phyloP scores from a whole-genome alignment of 2,797 vertebrate species.

The Schizopygopsis pylzovi region DNA sequence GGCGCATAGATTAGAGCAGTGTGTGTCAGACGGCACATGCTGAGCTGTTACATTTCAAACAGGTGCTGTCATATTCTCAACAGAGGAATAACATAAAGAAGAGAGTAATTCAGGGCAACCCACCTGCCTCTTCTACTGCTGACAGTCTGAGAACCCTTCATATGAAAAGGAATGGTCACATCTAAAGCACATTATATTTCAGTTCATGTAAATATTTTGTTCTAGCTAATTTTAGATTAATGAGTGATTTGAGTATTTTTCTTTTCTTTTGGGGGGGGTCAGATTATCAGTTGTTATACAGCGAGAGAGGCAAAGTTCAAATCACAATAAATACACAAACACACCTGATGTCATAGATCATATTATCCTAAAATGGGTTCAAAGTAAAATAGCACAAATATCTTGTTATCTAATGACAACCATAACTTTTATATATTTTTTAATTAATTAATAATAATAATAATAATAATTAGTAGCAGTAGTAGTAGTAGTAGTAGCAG shows the following conservation, averaged over 20 bases:
- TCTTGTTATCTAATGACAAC: background rate
- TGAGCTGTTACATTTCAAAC: constrained; percentile 45
- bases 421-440: background rate
- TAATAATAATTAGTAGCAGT: background rate
- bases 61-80: constrained; percentile 40
- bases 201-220: background rate
- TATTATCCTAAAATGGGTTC: background rate
- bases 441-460: background rate
- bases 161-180: constrained; percentile 14
- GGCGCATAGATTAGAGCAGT: constrained; percentile 32
- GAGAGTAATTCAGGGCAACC: constrained; percentile 21
- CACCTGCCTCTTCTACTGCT: constrained; percentile 22
- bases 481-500: background rate
- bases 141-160: background rate
- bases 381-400: background rate
- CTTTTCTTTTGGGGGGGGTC: background rate
- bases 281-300: background rate
- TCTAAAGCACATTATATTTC: constrained; percentile 26
- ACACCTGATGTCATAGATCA: background rate
- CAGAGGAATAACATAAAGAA: constrained; percentile 27
- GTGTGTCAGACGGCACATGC: constrained; percentile 29
- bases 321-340: background rate
- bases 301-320: background rate
- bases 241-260: background rate
- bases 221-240: background rate